Evolutionary conservation across 2,113 vertebrate species (phyloP).

Genomic region (Albula goreensis): DNA sequence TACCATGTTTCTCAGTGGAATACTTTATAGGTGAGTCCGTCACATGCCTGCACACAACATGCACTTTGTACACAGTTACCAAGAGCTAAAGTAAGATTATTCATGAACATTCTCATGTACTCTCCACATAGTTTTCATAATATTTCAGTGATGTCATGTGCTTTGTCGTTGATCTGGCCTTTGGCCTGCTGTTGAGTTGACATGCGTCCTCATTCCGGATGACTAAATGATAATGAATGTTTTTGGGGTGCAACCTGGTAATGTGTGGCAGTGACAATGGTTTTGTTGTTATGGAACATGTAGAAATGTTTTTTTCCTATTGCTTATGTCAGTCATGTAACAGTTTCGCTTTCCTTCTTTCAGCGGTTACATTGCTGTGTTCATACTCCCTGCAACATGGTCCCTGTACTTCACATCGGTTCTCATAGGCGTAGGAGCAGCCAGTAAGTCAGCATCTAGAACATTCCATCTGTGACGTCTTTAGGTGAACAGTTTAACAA

Average conservation of each 20-base stretch:
- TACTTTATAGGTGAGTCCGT: slow-evolving; percentile 87
- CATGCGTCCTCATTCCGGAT: too few relatives aligned
- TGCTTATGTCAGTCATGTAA: slow-evolving; percentile 40
- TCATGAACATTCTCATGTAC: too few relatives aligned
- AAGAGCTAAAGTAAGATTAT: background rate
- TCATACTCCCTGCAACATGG: slow-evolving; percentile 88
- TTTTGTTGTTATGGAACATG: background rate
- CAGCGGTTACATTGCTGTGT: slow-evolving; percentile 86
- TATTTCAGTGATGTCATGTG: background rate
- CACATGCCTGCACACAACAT: too few relatives aligned
- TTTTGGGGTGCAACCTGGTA: background rate
- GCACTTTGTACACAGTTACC: background rate
- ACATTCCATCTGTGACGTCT: too few relatives aligned
- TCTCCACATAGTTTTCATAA: background rate
- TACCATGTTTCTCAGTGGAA: slow-evolving; percentile 88
- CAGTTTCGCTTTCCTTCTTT: slow-evolving; percentile 48
- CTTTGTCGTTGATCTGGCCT: too few relatives aligned
- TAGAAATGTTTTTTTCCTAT: background rate
- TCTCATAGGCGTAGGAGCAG: slow-evolving; percentile 89
- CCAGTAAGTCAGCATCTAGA: slow-evolving; percentile 74
- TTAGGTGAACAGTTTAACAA: too few relatives aligned
- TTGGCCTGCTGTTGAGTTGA: too few relatives aligned
- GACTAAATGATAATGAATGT: too few relatives aligned
- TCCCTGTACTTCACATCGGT: slow-evolving; percentile 93
- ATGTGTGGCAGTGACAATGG: background rate